These are phyloP conservation scores for Himalopsyche japonica DNA, from an alignment of 2,888 invertebrate species.

Conservation along the genomic window DNA sequence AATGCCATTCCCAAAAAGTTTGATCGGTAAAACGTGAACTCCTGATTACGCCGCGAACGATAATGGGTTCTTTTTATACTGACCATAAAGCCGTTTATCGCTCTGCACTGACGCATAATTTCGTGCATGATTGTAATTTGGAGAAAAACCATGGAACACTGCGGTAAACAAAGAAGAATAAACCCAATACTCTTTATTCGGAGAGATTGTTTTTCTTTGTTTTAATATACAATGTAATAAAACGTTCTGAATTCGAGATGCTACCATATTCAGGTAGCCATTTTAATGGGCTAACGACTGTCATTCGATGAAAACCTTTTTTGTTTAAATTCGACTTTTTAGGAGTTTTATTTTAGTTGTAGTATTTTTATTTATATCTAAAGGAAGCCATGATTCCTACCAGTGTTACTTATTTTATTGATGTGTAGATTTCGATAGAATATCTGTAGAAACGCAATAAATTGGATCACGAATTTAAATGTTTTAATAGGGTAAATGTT, in stretches of 20 bases:
- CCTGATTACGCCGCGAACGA: slow-evolving; percentile 26
- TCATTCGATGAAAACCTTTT: slow-evolving; percentile 37
- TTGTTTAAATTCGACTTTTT: slow-evolving; percentile 30
- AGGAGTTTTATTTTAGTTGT: slow-evolving; percentile 16
- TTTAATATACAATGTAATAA: not conserved
- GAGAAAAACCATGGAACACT: slow-evolving; percentile 14
- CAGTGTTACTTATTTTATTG: slow-evolving; percentile 14
- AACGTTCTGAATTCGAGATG: not conserved
- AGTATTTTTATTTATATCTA: slow-evolving; percentile 24
- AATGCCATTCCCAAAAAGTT: slow-evolving; percentile 36
- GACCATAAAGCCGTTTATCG: slow-evolving; percentile 31
- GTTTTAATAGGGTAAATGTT: not conserved
- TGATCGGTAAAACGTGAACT: slow-evolving; percentile 28
- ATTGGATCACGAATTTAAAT: slow-evolving; percentile 11
- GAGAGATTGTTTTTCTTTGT: not conserved
- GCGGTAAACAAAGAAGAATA: not conserved
- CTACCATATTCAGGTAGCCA: slow-evolving; percentile 37
- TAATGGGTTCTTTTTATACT: slow-evolving; percentile 24
- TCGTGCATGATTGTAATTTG: slow-evolving; percentile 24
- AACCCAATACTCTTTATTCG: not conserved
- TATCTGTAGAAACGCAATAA: slow-evolving; percentile 15
- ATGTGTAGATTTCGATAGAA: slow-evolving; percentile 19
- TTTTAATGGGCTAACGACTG: slow-evolving; percentile 41
- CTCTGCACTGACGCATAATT: slow-evolving; percentile 28
- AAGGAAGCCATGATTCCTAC: slow-evolving; percentile 34